Conservation (phyloP, 1,140 invertebrate genomes). For the Dendroctonus valens region DNA sequence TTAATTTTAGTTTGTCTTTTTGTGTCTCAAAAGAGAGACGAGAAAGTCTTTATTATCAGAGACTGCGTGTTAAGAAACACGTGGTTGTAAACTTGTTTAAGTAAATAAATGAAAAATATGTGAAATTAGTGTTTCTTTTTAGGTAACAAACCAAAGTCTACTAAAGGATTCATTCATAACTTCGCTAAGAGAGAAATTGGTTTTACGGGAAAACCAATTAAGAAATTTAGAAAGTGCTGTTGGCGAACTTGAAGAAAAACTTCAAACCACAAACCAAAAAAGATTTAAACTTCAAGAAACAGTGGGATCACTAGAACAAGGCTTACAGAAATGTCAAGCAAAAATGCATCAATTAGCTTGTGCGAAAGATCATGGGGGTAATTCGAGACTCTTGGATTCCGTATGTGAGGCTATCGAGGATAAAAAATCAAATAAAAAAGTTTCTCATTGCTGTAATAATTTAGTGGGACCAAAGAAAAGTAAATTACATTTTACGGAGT, state of each 20-base stretch:
- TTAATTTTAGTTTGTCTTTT: no score
- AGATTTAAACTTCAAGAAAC: constrained; percentile 46
- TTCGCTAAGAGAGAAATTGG: constrained; percentile 36
- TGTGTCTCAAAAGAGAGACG: no score
- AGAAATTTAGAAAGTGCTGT: constrained; percentile 37
- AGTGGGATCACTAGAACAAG: constrained; percentile 43
- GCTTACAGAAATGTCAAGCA: constrained; percentile 41
- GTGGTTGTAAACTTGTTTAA: no score
- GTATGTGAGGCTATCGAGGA: constrained; percentile 16
- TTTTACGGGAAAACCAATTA: constrained; percentile 31
- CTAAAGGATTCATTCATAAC: constrained; percentile 37
- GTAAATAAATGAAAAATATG: neutral
- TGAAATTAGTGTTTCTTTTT: neutral
- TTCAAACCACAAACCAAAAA: constrained; percentile 43
- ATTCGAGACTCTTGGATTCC: constrained; percentile 5
- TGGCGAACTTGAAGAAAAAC: constrained; percentile 38
- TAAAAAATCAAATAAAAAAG: constrained; percentile 20
- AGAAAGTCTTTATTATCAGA: no score
- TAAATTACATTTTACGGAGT: neutral
- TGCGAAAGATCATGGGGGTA: neutral
- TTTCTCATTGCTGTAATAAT: constrained; percentile 19
- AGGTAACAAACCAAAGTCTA: constrained; percentile 31
- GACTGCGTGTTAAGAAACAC: no score
- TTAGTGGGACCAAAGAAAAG: neutral
- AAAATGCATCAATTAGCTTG: constrained; percentile 30